phyloP scores from a whole-genome alignment of 2,888 invertebrate species.

The Habrosyne pyritoides region DNA sequence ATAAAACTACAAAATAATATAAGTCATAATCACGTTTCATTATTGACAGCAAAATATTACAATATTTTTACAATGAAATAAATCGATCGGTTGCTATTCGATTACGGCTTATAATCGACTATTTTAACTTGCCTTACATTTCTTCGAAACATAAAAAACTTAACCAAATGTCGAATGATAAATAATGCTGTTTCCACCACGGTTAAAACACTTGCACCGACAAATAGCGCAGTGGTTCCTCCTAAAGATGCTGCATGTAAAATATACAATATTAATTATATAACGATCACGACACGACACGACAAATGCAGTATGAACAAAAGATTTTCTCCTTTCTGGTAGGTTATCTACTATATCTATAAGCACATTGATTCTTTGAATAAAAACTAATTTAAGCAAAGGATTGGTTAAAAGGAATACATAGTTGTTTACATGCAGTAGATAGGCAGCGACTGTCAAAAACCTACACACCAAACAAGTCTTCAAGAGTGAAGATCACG shows the following conservation, averaged over 20 bases:
- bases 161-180: slow-evolving; percentile 50
- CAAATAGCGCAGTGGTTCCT: slow-evolving; percentile 76
- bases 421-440: too few relatives aligned
- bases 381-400: neutral
- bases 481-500: slow-evolving; percentile 76
- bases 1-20: neutral
- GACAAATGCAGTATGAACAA: too few relatives aligned
- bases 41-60: neutral
- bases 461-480: slow-evolving; percentile 65
- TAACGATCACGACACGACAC: neutral
- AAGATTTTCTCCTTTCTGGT: too few relatives aligned
- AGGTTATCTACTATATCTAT: too few relatives aligned
- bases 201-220: slow-evolving; percentile 76
- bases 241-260: slow-evolving; percentile 68
- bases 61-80: slow-evolving; percentile 7
- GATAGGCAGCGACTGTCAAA: neutral
- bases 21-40: neutral
- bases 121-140: slow-evolving; percentile 17
- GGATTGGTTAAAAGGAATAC: neutral
- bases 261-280: slow-evolving; percentile 9
- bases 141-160: slow-evolving; percentile 18
- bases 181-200: slow-evolving; percentile 70
- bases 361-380: neutral
- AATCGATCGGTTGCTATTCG: neutral
- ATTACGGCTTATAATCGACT: slow-evolving; percentile 34